These are phyloP conservation scores for Falcaria lacertinaria DNA, from an alignment of 2,888 invertebrate genomes.

Conservation along the genomic window DNA sequence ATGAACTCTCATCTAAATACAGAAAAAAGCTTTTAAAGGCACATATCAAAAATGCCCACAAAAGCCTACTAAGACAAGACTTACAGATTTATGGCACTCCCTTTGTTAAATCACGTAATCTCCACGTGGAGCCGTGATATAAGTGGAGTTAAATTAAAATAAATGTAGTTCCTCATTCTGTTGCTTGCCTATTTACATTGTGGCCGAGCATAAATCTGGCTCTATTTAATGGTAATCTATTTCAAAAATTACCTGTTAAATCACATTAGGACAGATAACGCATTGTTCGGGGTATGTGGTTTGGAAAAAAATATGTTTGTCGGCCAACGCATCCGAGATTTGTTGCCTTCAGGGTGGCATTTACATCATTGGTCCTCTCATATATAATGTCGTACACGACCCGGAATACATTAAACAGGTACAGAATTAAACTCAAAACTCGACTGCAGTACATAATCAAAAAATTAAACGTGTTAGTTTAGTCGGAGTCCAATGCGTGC, in stretches of 20 bases:
- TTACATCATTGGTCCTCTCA: constrained; percentile 54
- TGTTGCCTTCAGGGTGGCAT: constrained; percentile 74
- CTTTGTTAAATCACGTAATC: constrained; percentile 80
- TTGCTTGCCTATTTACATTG: constrained; percentile 74
- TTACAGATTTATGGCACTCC: constrained; percentile 72
- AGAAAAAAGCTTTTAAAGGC: constrained; percentile 81
- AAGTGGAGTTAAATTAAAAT: constrained; percentile 79
- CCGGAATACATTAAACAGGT: constrained; percentile 39
- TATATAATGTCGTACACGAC: constrained; percentile 50
- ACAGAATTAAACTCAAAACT: constrained; percentile 27
- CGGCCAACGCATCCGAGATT: constrained; percentile 59
- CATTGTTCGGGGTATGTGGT: constrained; percentile 68
- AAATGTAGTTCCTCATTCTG: constrained; percentile 78
- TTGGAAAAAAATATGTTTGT: constrained; percentile 65
- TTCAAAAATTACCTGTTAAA: constrained; percentile 77
- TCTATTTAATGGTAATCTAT: constrained; percentile 73
- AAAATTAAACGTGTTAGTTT: constrained; percentile 20
- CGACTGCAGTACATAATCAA: constrained; percentile 12
- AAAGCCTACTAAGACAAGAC: constrained; percentile 79
- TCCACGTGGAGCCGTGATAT: constrained; percentile 77
- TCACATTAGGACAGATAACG: constrained; percentile 77
- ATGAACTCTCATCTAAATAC: constrained; percentile 80
- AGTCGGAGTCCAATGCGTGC: constrained; percentile 19
- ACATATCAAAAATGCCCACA: constrained; percentile 80
- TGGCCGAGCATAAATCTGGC: constrained; percentile 63